Percentiles rank a stretch among this genome's conserved stretches.
phyloP scores from a whole-genome alignment of 2,888 invertebrate species.

The Nebria brevicollis region DNA sequence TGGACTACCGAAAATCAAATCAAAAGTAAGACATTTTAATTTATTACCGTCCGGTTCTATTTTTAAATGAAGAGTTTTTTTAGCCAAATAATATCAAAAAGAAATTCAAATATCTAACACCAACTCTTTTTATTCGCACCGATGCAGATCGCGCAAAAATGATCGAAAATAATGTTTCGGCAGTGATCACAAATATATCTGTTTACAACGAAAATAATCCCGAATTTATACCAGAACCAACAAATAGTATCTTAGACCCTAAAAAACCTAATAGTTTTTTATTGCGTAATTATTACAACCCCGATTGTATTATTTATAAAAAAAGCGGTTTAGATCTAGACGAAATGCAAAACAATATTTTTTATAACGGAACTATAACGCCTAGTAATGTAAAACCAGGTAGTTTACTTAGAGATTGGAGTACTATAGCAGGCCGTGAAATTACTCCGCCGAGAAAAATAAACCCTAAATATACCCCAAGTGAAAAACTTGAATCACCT shows the following conservation, averaged over 20 bases:
- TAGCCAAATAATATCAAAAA: conserved; percentile 54
- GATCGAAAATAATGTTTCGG: conserved; percentile 50
- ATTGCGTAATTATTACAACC: conserved; percentile 49
- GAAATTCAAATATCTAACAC: conserved; percentile 58
- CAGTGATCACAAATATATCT: conserved; percentile 32
- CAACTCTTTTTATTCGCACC: conserved; percentile 57
- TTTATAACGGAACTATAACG: conserved; percentile 57
- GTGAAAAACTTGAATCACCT: background rate
- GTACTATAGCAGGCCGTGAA: conserved; percentile 72
- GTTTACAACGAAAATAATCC: conserved; percentile 24
- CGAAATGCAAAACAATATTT: conserved; percentile 22
- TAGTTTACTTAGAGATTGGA: conserved; percentile 70
- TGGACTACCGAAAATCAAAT: conserved; percentile 13
- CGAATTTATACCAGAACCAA: background rate
- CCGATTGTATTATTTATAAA: conserved; percentile 13
- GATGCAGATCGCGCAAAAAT: conserved; percentile 57
- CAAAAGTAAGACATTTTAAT: conserved; percentile 48
- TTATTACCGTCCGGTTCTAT: background rate
- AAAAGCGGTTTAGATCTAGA: conserved; percentile 14
- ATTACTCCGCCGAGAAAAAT: conserved; percentile 62
- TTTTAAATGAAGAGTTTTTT: conserved; percentile 48
- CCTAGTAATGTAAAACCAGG: conserved; percentile 61
- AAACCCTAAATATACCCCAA: background rate
- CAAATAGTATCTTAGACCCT: background rate
- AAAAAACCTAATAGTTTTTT: conserved; percentile 49